Conservation (phyloP, 2,797 vertebrate genomes). For the Harpagifer antarcticus region DNA sequence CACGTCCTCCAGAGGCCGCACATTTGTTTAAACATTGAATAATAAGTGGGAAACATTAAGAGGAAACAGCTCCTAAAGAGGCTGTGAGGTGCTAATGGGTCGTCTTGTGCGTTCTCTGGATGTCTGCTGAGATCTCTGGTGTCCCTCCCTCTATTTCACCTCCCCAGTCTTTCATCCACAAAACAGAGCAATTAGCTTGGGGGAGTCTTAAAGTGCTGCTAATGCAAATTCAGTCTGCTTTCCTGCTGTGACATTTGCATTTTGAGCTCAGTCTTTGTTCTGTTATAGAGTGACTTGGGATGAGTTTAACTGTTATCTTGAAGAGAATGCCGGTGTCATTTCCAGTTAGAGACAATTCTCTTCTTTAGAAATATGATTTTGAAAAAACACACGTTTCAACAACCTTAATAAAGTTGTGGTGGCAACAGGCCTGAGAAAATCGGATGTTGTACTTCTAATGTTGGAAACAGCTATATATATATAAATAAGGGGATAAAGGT, state of each 20-base stretch:
- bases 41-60: conserved; percentile 31
- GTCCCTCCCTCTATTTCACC: conserved; percentile 10
- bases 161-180: conserved; percentile 46
- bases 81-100: conserved; percentile 38
- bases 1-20: neutral
- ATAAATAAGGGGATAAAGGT: no score
- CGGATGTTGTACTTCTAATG: neutral
- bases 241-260: conserved; percentile 43
- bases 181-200: conserved; percentile 28
- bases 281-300: neutral
- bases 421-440: neutral
- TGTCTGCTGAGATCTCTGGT: conserved; percentile 21
- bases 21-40: conserved; percentile 31
- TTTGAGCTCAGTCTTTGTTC: conserved; percentile 41
- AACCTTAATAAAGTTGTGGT: neutral
- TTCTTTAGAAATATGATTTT: neutral
- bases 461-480: neutral
- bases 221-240: conserved; percentile 42
- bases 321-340: neutral
- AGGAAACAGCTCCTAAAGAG: conserved; percentile 33
- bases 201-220: neutral
- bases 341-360: neutral
- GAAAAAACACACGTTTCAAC: neutral
- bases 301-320: conserved; percentile 24
- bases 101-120: conserved; percentile 18